Evolutionary conservation across 2,888 invertebrate species (phyloP).

Genomic region (Poecilobothrus nobilitatus): DNA sequence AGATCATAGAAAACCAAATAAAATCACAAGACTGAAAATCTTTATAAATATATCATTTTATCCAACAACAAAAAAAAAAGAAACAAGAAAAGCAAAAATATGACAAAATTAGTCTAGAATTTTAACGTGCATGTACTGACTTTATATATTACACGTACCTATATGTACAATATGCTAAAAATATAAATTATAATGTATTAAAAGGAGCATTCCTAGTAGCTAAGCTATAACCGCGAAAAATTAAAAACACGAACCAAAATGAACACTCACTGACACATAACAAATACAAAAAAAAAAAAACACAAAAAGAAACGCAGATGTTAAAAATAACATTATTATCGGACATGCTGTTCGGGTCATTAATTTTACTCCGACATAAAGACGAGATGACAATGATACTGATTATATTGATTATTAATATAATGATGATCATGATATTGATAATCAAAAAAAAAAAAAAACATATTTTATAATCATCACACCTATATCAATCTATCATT

Average conservation of each 20-base stretch:
- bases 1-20: not conserved
- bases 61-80: too few relatives aligned
- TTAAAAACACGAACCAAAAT: not conserved
- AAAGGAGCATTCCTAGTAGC: not conserved
- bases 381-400: not conserved
- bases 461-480: too few relatives aligned
- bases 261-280: too few relatives aligned
- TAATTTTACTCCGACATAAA: not conserved
- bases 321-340: constrained; percentile 2
- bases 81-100: too few relatives aligned
- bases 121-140: not conserved
- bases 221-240: not conserved
- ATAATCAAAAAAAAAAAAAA: too few relatives aligned
- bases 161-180: not conserved
- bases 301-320: not conserved
- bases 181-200: not conserved
- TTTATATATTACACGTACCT: not conserved
- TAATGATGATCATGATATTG: too few relatives aligned
- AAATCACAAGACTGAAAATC: not conserved
- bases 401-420: not conserved
- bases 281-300: not conserved
- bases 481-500: too few relatives aligned
- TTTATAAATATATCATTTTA: not conserved
- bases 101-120: not conserved
- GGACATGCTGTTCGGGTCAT: constrained; percentile 1